Base-by-base conservation (phyloP, 2,113 vertebrate species). In the Nyctereutes procyonoides region DNA sequence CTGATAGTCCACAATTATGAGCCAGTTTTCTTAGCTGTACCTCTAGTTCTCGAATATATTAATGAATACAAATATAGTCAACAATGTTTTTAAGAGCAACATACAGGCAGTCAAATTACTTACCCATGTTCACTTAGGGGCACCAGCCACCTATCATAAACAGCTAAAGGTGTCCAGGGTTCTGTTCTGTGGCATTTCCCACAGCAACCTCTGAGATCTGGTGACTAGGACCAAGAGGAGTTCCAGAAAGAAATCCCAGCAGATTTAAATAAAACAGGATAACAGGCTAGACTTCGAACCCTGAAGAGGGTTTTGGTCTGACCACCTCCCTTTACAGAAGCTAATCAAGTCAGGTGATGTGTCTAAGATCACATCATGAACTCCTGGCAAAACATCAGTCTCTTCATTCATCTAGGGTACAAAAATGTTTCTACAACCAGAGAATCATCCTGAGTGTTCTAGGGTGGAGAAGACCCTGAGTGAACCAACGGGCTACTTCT, bases 201-300 rank as follows among this genome's bases (percentile, higher is more conserved):
- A 81, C 8, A 76, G 73, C 63, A 55, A 65, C 81, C 35, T 58
- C 67, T 93, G 38, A 73, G 69, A 90, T 79, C 51, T 51, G 80
- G 48, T 67, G 92, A 88, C 48, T 16, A 55, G 88, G 19, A 92
- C 38, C 80, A 79, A 77, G 67, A 62, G 28, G 30, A 91, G 26
- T 77, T 91, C 58, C 81, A 85, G 35, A 88, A 91, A 92, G 74
- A 90, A 95, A 84, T 74, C 80, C 77, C 63, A 13, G 67, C 51
- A 87, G 43, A 93, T 38, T 69, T 65, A 65, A 69, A 17, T 81
- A 51, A 76, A 94, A 32, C 43, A 94, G 60, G n/a, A 80, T 8
- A 60, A 88, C 4, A 62, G 12, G n/a, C 55, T 71, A 38, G 79
- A 51, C 26, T 69, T 82, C 43, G 7, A 43, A 62, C 16, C 22